A percentile compares a stretch with the other conserved stretches of the same genome.
Conservation (phyloP, 2,797 vertebrate genomes). For the Dromococcyx pavoninus region DNA sequence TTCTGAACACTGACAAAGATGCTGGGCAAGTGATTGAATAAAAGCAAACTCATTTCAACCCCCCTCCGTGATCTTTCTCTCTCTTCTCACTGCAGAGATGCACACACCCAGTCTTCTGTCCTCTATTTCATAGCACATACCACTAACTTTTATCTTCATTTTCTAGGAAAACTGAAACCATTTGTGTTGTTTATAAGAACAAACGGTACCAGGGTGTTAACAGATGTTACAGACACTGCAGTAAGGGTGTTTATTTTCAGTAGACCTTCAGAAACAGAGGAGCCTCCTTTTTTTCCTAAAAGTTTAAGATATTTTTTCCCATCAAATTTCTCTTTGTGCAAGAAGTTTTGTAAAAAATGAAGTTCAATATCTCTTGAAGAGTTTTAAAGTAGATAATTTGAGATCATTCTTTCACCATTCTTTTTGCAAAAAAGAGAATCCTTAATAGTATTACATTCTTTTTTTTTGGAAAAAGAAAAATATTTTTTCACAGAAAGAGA, state of each 20-base stretch:
- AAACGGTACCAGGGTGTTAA: not conserved
- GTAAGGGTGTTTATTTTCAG: not conserved
- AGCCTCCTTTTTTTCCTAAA: not conserved
- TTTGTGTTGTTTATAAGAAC: not conserved
- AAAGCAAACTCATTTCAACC: constrained; percentile 47
- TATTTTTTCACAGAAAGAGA: not conserved
- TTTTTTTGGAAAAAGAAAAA: not conserved
- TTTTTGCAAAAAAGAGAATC: not conserved
- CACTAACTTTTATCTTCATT: not conserved
- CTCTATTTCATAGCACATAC: not conserved
- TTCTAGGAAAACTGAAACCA: not conserved
- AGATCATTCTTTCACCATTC: not conserved
- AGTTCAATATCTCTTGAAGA: not conserved
- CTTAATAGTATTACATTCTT: not conserved
- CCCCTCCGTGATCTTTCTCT: not conserved
- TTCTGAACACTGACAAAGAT: constrained; percentile 50
- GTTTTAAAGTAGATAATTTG: not conserved
- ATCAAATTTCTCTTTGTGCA: not conserved
- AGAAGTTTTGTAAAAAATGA: not conserved
- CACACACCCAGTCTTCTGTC: not conserved
- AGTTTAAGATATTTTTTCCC: not conserved
- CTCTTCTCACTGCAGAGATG: not conserved
- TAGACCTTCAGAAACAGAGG: not conserved
- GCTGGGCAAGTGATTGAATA: constrained; percentile 41
- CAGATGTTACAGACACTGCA: not conserved